Base-by-base conservation (phyloP, 2,888 invertebrate species). In the Drosophila meridiana region DNA sequence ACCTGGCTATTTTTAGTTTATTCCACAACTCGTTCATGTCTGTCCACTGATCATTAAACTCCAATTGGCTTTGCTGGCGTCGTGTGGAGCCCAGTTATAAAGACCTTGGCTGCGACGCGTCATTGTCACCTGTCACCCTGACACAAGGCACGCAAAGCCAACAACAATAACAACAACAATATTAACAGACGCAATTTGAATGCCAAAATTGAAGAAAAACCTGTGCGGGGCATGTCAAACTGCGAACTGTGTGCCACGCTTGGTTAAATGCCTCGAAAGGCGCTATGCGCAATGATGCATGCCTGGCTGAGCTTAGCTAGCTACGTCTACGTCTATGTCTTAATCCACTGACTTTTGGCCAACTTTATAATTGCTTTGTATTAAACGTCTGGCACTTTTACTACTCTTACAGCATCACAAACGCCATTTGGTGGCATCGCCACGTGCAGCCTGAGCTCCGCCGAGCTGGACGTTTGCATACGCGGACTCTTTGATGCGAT, bases 381-480 rank as follows among this genome's bases (percentile, higher is more conserved):
- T 68, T 79, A 28, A 68, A 82, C 66, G 69, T 67, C 30, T 60
- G 28, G 2, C 56, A 57, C 74, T 84, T 82, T 83, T 69, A 60
- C 56, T 30, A 42, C 72, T 80, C 84, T 80, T 75, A 64, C 80
- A 63, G 69, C 73, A 75, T 14, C 71, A 13, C 26, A 48, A 20
- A 58, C 52, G 36, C 28, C 62, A 4, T 53, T 40, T 20, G 68
- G 36, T 32, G 64, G 63, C 53, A 52, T 83, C 40, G 75, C 94
- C 78, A 92, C 94, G 62, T 95, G 95, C 84, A 93, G 94, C 65
- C 93, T 94, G 59, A 94, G 94, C 82, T 94, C 94, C n/a, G 92
- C 94, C 13, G 94, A 94, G 55, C 93, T 94, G 34, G 94, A 95
- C 83, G 94, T 94, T 55, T 95, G 95, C 79, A 91, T 95, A 53